Evolutionary conservation across 2,797 vertebrate genomes (phyloP).

Genomic region (Phrynocephalus vlangalii): DNA sequence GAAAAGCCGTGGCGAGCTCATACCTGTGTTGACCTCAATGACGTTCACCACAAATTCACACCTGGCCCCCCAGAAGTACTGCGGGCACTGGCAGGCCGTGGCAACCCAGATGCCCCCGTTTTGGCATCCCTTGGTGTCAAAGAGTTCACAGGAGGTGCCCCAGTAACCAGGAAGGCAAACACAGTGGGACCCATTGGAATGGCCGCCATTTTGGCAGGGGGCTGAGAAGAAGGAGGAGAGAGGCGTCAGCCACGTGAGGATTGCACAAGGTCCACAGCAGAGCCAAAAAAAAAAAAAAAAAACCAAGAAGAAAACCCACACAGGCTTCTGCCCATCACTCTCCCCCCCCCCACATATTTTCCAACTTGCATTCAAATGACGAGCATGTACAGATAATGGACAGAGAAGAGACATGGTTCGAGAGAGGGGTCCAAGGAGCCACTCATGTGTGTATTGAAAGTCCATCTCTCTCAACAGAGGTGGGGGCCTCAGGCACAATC

Average conservation of each 20-base stretch:
- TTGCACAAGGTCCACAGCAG: too few species aligned
- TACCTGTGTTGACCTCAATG: background rate
- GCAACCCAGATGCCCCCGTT: background rate
- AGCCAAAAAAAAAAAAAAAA: too few species aligned
- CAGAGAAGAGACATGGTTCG: too few species aligned
- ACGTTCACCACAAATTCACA: accelerated
- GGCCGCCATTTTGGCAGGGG: constrained; percentile 11
- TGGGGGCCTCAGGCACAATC: too few species aligned
- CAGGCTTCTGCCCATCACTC: too few species aligned
- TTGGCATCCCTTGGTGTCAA: background rate
- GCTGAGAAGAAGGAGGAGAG: background rate
- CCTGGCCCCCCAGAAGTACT: accelerated
- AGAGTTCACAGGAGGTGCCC: background rate
- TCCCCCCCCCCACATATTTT: too few species aligned
- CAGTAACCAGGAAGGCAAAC: background rate
- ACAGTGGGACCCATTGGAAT: background rate
- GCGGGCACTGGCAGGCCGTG: accelerated
- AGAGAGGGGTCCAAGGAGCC: too few species aligned
- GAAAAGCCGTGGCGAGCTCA: accelerated
- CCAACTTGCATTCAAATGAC: too few species aligned
- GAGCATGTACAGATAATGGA: too few species aligned
- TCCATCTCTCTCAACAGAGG: too few species aligned
- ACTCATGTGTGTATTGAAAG: too few species aligned
- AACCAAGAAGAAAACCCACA: too few species aligned
- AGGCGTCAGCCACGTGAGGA: accelerated